Evolutionary conservation across 2,888 invertebrate genomes (phyloP).

Genomic region (Ormyrus pomaceus): DNA sequence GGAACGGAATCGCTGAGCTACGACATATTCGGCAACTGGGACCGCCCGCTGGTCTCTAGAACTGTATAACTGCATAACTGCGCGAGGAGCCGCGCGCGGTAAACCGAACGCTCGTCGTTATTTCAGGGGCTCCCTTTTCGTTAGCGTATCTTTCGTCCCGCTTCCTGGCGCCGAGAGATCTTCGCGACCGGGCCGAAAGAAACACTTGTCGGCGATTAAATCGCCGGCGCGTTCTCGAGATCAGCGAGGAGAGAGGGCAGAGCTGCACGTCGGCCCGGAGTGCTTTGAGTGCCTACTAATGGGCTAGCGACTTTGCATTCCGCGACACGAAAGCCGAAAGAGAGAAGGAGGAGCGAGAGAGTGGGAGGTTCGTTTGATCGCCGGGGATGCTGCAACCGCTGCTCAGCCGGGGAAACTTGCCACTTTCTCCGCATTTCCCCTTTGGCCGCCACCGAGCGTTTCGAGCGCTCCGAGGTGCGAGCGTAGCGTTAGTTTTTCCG

Average conservation of each 20-base stretch:
- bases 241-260: background rate
- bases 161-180: background rate
- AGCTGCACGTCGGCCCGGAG: conserved; percentile 54
- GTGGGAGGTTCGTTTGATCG: conserved; percentile 25
- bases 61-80: no score
- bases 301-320: conserved; percentile 60
- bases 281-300: conserved; percentile 60
- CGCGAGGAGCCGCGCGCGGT: conserved; percentile 18
- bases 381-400: background rate
- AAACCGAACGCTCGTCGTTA: conserved; percentile 54
- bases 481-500: background rate
- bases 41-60: no score
- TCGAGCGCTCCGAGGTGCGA: background rate
- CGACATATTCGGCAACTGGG: conserved; percentile 53
- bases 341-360: conserved; percentile 53
- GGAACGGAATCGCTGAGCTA: conserved; percentile 57
- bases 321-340: conserved; percentile 44
- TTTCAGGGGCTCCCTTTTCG: conserved; percentile 50
- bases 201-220: conserved; percentile 55
- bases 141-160: conserved; percentile 46
- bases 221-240: conserved; percentile 46
- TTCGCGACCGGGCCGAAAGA: conserved; percentile 4
- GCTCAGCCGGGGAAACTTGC: no score
- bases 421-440: background rate
- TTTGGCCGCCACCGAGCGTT: background rate